Conservation (phyloP, 2,797 vertebrate species). For the Pangasius larnaudii region DNA sequence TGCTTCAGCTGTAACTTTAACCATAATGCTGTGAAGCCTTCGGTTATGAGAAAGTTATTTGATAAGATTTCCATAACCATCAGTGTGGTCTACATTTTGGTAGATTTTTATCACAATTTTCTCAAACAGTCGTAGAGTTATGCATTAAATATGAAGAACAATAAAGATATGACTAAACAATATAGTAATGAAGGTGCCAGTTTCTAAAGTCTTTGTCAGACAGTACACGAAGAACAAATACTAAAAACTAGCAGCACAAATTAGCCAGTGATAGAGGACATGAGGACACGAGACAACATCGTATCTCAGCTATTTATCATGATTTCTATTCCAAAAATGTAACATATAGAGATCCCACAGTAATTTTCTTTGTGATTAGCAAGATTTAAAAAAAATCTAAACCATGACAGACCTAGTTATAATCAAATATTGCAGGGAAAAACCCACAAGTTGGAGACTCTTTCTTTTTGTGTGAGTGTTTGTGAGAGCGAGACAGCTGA, state of each 20-base stretch:
- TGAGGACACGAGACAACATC: background rate
- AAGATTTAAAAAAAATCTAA: background rate
- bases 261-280: background rate
- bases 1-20: background rate
- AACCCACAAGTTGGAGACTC: background rate
- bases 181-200: background rate
- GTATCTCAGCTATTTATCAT: background rate
- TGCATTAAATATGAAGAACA: background rate
- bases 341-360: background rate
- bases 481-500: conserved; percentile 52
- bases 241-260: background rate
- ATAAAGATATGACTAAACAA: background rate
- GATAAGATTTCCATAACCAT: background rate
- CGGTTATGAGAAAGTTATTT: background rate
- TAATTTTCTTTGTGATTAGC: background rate
- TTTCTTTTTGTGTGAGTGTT: background rate
- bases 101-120: background rate
- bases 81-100: background rate
- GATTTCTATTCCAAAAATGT: background rate
- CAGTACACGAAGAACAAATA: background rate
- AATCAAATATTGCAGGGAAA: background rate
- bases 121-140: background rate
- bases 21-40: background rate
- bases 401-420: background rate
- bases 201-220: background rate